phyloP scores from a whole-genome alignment of 1,140 invertebrate species.

The Aethina tumida region DNA sequence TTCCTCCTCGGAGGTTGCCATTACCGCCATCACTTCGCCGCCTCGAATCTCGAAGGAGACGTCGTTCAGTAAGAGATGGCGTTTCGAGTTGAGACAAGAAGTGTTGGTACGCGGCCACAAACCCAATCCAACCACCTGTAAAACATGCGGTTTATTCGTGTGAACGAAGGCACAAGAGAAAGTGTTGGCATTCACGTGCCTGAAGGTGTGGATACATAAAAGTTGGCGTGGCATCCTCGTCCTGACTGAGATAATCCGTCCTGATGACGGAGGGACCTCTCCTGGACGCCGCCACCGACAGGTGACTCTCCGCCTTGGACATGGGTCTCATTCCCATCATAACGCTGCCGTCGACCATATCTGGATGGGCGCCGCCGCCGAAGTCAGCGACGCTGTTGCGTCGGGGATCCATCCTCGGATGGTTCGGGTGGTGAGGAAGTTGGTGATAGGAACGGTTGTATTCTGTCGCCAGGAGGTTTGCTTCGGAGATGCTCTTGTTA shows the following conservation, averaged over 20 bases:
- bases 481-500: conserved; percentile 60
- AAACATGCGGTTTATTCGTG: conserved; percentile 9
- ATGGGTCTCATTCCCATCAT: conserved; percentile 42
- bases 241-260: conserved; percentile 40
- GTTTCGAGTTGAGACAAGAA: conserved; percentile 19
- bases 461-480: conserved; percentile 58
- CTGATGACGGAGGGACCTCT: conserved; percentile 40
- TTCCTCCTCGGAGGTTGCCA: conserved; percentile 74
- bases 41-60: conserved; percentile 76
- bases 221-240: conserved; percentile 40
- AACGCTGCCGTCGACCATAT: conserved; percentile 12
- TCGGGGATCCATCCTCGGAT: conserved; percentile 40
- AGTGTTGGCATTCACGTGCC: conserved; percentile 27
- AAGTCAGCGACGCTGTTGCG: conserved; percentile 57
- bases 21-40: conserved; percentile 80
- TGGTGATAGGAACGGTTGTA: conserved; percentile 26
- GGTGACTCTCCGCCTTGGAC: conserved; percentile 47
- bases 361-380: conserved; percentile 20
- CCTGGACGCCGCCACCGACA: conserved; percentile 41
- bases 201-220: conserved; percentile 55
- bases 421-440: conserved; percentile 33
- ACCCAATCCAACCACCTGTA: conserved; percentile 36
- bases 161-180: conserved; percentile 33
- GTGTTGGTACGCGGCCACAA: conserved; percentile 30
- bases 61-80: conserved; percentile 48